These are phyloP conservation scores for Turnix velox DNA, from an alignment of 2,113 vertebrate genomes.

Conservation along the genomic window DNA sequence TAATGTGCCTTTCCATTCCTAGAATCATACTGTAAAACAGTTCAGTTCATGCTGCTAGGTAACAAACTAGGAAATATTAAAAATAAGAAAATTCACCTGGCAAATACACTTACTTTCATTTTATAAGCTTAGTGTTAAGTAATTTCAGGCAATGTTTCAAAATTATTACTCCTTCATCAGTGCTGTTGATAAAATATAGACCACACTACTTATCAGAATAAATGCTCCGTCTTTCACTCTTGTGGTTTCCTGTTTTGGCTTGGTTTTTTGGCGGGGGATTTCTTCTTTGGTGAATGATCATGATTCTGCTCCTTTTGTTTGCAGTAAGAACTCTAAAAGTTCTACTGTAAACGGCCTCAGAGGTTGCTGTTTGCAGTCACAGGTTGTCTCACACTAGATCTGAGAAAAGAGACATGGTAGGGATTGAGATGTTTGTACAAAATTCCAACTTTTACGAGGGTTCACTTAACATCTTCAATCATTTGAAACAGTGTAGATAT, in stretches of 20 bases:
- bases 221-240: background rate
- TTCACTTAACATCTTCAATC: conserved; percentile 20
- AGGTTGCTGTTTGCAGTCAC: conserved; percentile 75
- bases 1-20: background rate
- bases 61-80: background rate
- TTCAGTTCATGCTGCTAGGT: background rate
- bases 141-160: background rate
- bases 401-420: conserved; percentile 54
- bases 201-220: background rate
- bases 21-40: background rate
- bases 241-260: background rate
- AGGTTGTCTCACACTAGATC: conserved; percentile 70
- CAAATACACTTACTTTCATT: background rate
- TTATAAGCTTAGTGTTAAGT: background rate
- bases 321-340: background rate
- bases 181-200: background rate
- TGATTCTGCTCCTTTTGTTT: conserved; percentile 19
- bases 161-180: background rate
- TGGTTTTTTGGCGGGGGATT: too few relatives aligned
- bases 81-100: background rate
- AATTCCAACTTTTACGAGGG: conserved; percentile 69
- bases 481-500: conserved; percentile 52
- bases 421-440: conserved; percentile 33
- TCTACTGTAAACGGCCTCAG: conserved; percentile 54
- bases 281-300: background rate